These are phyloP conservation scores for Eucriotettix oculatus DNA, from an alignment of 2,888 invertebrate species.

Conservation along the genomic window DNA sequence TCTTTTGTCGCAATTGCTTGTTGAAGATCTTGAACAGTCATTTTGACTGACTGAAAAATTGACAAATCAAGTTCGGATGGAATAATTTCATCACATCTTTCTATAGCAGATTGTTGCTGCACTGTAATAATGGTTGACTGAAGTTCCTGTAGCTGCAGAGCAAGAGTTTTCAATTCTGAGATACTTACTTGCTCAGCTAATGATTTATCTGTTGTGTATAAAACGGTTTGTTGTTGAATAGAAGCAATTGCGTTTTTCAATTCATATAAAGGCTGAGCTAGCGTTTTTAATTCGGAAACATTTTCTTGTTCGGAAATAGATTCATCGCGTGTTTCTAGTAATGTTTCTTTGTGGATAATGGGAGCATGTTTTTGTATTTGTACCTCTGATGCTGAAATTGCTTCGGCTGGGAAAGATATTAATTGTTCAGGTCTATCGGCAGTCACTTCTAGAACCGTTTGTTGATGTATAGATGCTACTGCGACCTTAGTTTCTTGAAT, in stretches of 20 bases:
- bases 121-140: conserved; percentile 1
- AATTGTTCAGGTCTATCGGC: neutral
- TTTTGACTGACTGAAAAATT: no score
- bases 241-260: conserved; percentile 24
- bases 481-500: conserved; percentile 16
- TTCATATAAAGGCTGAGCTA: conserved; percentile 25
- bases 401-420: neutral
- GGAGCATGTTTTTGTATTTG: neutral
- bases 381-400: neutral
- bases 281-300: conserved; percentile 19
- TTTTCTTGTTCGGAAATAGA: conserved; percentile 14
- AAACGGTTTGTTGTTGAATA: conserved; percentile 18
- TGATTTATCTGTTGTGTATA: conserved; percentile 18
- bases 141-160: conserved; percentile 4
- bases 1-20: neutral
- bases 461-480: conserved; percentile 5
- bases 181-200: conserved; percentile 18
- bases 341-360: neutral
- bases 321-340: neutral
- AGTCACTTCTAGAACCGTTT: conserved; percentile 11
- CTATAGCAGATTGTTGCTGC: neutral
- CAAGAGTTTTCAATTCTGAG: conserved; percentile 1
- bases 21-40: no score
- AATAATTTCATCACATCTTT: neutral
- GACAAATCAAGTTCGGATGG: no score